Base-by-base conservation (phyloP, 53 echinoderm and acorn worm species). In the Luidia sarsii region DNA sequence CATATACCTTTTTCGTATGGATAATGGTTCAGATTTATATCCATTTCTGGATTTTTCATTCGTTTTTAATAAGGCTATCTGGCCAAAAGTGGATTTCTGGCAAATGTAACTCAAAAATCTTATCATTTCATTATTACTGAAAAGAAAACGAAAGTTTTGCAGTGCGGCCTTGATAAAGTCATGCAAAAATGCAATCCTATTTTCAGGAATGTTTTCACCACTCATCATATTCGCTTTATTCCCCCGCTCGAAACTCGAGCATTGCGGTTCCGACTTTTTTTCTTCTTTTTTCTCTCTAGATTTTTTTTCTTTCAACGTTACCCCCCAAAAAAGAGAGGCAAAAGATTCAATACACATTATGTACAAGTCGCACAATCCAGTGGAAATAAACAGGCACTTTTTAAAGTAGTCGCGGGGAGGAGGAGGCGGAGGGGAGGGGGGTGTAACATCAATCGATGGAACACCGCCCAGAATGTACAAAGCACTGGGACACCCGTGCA, bases 371-470 rank as follows among this genome's bases (percentile, higher is more conserved):
- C 6, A 41, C 6, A 41, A 11, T 7, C 41, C 39, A 55, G 39
- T 33, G 31, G 61, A 61, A 61, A 60, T 24, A 20, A 77, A 77
- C 77, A 77, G 77, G 77, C 77, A 77, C 77, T 77, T 77, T 41
- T 41, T 41, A 41, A 41, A 60, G 46, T 77, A 30, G 7, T 22
- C 31, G 39, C 5, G 43, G 61, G 71, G 72, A 48, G 21, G 33
- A 60, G 28, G 32, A 7, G 7, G 30, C 61, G 46, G 32, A 77
- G 20, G 72, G 43, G 31, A 35, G 61, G 31, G 61, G 29, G 32
- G 22, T 33, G 13, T 62, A 30, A 1, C 13, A 48, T 3, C 18
- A 27, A 2, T 21, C n/a, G 6, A 32, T 33, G 33, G 33, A 50
- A 50, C 50, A 69, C 50, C 70, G 14, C 56, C 33, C 74, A 71